These are phyloP conservation scores for Phengaris alcon DNA, from an alignment of 2,888 invertebrate species.

Conservation along the genomic window DNA sequence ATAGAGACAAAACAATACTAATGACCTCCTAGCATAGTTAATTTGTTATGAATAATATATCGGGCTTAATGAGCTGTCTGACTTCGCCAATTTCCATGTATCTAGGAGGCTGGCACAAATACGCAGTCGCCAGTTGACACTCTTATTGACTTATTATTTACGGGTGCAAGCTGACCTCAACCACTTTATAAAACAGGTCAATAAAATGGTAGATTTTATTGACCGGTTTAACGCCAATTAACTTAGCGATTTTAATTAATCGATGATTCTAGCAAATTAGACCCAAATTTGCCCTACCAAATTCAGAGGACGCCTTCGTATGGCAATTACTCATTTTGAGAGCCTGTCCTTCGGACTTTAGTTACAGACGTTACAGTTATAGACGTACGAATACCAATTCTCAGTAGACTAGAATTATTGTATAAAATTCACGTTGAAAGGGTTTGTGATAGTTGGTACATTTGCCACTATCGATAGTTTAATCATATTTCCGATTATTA, in stretches of 20 bases:
- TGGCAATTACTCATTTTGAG: not conserved
- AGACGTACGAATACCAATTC: not conserved
- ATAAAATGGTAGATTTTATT: constrained; percentile 36
- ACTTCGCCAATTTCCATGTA: constrained; percentile 42
- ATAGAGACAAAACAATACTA: constrained; percentile 1
- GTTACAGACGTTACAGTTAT: not conserved
- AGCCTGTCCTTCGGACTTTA: not conserved
- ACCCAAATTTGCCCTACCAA: not conserved
- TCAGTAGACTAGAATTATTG: not conserved
- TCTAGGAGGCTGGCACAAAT: constrained; percentile 41
- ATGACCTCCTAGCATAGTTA: constrained; percentile 7
- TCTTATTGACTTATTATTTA: constrained; percentile 38
- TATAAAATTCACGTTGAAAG: not conserved
- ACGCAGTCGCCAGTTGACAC: constrained; percentile 31
- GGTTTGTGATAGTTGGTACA: not conserved
- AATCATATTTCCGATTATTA: constrained; percentile 8
- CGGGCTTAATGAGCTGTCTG: not conserved
- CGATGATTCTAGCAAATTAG: not conserved
- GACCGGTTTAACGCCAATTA: constrained; percentile 35
- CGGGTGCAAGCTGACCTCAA: constrained; percentile 40
- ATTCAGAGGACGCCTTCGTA: not conserved
- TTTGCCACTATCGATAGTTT: not conserved
- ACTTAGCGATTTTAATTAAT: constrained; percentile 18
- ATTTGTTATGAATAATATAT: constrained; percentile 8
- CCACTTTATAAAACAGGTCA: constrained; percentile 32